phyloP scores from a whole-genome alignment of 1,140 invertebrate genomes.

The Brachionus angularis region DNA sequence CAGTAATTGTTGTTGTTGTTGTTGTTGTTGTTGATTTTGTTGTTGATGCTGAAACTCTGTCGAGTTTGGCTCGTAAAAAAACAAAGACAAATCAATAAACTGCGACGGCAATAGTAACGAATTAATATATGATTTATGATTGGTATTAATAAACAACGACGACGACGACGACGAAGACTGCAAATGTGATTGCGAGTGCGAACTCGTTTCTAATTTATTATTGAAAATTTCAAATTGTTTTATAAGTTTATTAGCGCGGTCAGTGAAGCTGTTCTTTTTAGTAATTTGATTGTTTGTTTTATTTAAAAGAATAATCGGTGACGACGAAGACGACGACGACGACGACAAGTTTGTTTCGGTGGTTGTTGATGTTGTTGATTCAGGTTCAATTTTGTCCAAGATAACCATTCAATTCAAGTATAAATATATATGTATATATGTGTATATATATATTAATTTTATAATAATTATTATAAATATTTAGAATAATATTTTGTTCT shows the following conservation, averaged over 20 bases:
- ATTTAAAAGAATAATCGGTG: no score
- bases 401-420: no score
- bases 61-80: slow-evolving; percentile 18
- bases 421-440: no score
- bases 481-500: no score
- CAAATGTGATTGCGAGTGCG: no score
- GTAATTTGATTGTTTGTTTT: not conserved
- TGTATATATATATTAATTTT: no score
- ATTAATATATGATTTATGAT: not conserved
- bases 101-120: slow-evolving; percentile 35
- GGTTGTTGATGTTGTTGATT: no score
- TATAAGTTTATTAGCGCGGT: slow-evolving; percentile 19
- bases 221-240: not conserved
- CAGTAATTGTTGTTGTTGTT: not conserved
- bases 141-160: not conserved
- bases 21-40: not conserved
- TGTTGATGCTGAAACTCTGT: not conserved
- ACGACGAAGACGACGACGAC: no score
- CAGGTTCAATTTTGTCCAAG: no score
- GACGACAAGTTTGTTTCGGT: no score
- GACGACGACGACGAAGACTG: no score
- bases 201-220: not conserved
- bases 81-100: slow-evolving; percentile 29
- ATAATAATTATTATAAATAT: no score
- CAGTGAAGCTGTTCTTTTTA: slow-evolving; percentile 35